A percentile compares a stretch with the other conserved stretches of the same genome.
These are phyloP conservation scores for Drosophila prosaltans DNA, from an alignment of 1,140 invertebrate genomes.

Conservation along the genomic window DNA sequence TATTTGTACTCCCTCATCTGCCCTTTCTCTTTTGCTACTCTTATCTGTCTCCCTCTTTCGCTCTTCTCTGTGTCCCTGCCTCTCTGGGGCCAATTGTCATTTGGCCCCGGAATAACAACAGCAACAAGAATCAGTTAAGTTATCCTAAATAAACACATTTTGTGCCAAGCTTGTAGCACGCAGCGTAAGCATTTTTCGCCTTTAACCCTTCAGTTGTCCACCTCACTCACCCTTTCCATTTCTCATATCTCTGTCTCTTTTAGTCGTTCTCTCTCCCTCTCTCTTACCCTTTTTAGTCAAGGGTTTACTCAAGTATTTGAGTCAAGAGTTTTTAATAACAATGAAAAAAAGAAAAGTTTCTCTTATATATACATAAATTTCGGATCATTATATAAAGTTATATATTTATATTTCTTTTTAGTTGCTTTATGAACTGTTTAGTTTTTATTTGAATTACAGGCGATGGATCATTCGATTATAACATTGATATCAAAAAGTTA, in stretches of 20 bases:
- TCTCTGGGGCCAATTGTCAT: conserved; percentile 67
- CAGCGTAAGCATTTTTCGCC: conserved; percentile 58
- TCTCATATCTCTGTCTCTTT: too few relatives aligned
- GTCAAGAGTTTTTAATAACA: neutral
- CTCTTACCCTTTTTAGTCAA: neutral
- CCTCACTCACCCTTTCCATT: neutral
- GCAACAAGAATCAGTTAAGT: conserved; percentile 53
- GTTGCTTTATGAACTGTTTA: too few relatives aligned
- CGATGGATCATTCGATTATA: too few relatives aligned
- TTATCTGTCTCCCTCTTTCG: conserved; percentile 30
- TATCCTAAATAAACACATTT: conserved; percentile 81
- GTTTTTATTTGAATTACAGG: too few relatives aligned
- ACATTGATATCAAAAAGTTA: neutral
- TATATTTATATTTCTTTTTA: too few relatives aligned
- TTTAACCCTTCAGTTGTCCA: conserved; percentile 8
- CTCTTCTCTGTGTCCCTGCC: conserved; percentile 17
- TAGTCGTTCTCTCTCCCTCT: neutral
- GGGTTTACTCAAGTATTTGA: neutral
- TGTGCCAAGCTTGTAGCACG: conserved; percentile 50
- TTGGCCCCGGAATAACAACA: conserved; percentile 40
- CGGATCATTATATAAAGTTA: neutral
- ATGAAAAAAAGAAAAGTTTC: too few relatives aligned
- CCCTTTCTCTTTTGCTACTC: conserved; percentile 24
- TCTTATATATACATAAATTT: neutral
- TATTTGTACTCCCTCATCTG: conserved; percentile 52